phyloP scores from a whole-genome alignment of 1,140 invertebrate genomes.

The Prorops nasuta region DNA sequence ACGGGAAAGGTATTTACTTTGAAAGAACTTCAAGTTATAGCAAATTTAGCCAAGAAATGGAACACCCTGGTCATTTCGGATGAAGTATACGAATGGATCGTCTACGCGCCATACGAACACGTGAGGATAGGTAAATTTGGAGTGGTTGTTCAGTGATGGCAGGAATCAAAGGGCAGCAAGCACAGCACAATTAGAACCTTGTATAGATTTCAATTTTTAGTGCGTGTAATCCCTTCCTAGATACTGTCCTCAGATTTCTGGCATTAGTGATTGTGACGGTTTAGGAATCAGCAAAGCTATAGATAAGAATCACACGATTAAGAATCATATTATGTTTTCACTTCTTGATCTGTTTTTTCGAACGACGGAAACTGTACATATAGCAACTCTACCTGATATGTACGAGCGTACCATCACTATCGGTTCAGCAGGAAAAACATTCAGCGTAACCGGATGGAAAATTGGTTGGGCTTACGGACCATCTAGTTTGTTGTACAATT shows the following conservation, averaged over 20 bases:
- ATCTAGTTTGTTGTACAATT: constrained; percentile 72
- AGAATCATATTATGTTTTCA: no score
- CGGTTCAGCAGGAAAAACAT: constrained; percentile 96
- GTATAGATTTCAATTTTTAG: no score
- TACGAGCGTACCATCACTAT: constrained; percentile 97
- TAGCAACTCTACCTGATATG: constrained; percentile 93
- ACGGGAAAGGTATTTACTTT: constrained; percentile 84
- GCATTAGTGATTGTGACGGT: no score
- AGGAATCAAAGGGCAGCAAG: no score
- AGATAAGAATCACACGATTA: no score
- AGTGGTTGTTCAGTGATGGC: no score
- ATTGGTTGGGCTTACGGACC: constrained; percentile 96
- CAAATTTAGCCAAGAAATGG: constrained; percentile 86
- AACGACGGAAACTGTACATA: no score
- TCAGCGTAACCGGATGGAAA: constrained; percentile 97
- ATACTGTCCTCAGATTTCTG: no score
- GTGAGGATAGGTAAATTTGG: constrained; percentile 77
- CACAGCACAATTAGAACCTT: no score
- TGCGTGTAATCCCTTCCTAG: no score
- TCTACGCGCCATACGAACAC: constrained; percentile 84
- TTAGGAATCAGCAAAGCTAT: no score
- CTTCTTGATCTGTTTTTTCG: no score
- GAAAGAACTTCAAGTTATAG: constrained; percentile 76
- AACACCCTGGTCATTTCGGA: constrained; percentile 90
- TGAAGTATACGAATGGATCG: constrained; percentile 98